A percentile compares a stretch with the other conserved stretches of the same genome.
These are phyloP conservation scores for Cynaeus angustus DNA, from an alignment of 2,888 invertebrate species.

Conservation along the genomic window DNA sequence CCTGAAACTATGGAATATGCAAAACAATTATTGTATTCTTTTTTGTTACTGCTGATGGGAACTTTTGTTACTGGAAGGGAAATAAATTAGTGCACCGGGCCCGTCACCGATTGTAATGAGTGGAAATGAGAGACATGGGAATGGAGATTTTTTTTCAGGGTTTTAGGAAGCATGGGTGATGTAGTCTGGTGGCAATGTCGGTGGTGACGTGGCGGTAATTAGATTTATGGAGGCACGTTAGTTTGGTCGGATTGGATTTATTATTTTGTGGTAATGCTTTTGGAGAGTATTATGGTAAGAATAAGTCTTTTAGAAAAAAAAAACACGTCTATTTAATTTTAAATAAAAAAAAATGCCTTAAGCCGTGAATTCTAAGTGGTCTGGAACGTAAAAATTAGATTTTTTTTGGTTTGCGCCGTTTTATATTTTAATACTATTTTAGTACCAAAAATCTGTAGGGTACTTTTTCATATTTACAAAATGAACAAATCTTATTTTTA, in stretches of 20 bases:
- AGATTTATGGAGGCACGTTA: constrained; percentile 1
- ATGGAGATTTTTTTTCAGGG: constrained; percentile 13
- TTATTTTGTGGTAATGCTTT: background rate
- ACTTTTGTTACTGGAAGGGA: constrained; percentile 49
- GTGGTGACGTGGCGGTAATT: background rate
- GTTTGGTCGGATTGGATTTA: background rate
- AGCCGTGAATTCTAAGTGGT: no score
- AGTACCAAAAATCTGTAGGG: no score
- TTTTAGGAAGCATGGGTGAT: background rate
- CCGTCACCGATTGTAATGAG: constrained; percentile 14
- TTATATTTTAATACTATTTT: no score
- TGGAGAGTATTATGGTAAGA: no score
- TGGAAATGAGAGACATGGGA: constrained; percentile 23
- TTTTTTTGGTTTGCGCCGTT: no score
- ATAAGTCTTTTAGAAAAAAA: no score
- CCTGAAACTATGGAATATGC: constrained; percentile 56
- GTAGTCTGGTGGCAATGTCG: background rate
- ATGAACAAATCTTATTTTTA: no score
- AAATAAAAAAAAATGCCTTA: no score
- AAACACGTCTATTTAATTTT: no score
- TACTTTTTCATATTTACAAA: no score
- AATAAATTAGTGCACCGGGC: constrained; percentile 52
- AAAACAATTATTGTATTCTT: constrained; percentile 31
- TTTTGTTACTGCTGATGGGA: constrained; percentile 24
- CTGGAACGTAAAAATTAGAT: no score